These are phyloP conservation scores for Apodemus speciosus DNA, from an alignment of 2,113 vertebrate species.

Conservation along the genomic window DNA sequence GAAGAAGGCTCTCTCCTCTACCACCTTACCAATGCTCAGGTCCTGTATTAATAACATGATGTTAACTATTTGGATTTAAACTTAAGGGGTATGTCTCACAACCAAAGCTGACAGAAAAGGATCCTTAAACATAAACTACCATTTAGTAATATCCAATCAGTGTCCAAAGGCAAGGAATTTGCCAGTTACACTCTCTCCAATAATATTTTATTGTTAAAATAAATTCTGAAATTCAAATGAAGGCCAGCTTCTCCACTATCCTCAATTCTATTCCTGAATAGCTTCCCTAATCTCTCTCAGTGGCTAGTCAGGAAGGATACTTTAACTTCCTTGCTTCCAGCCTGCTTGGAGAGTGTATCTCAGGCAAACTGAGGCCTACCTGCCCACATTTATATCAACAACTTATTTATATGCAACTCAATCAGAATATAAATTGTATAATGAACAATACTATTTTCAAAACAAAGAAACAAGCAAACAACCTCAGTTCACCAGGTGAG, in stretches of 20 bases:
- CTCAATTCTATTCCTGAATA: neutral
- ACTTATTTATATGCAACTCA: neutral
- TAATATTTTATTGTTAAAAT: neutral
- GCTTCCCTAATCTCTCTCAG: neutral
- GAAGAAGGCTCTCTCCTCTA: neutral
- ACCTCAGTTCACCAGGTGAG: neutral
- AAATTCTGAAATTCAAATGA: conserved; percentile 8
- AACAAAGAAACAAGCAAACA: neutral
- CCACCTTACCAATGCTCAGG: neutral
- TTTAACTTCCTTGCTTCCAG: neutral
- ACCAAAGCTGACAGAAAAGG: neutral
- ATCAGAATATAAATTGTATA: neutral
- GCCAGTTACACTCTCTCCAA: neutral
- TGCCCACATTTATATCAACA: neutral
- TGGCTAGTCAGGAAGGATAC: neutral
- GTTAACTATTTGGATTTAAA: neutral
- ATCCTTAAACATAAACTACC: neutral
- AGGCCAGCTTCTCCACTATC: neutral
- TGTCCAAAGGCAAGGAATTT: neutral
- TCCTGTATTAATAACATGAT: neutral
- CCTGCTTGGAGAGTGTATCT: neutral
- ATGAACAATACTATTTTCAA: neutral
- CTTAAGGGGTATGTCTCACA: neutral
- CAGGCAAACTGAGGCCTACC: neutral
- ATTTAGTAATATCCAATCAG: neutral